These are phyloP conservation scores for Panthera uncia DNA, from an alignment of 2,113 vertebrate genomes.

Conservation along the genomic window DNA sequence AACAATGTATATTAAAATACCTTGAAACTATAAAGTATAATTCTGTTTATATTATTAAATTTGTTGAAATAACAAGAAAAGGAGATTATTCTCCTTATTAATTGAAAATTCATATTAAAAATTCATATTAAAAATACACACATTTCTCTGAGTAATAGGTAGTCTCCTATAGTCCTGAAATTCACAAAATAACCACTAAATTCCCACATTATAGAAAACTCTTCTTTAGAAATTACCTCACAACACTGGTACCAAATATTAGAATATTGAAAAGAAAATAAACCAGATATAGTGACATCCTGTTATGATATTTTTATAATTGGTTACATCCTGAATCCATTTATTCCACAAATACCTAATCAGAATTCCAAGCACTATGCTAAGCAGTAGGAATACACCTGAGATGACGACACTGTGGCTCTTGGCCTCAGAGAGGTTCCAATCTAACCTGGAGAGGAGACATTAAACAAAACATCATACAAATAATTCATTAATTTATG, in stretches of 20 bases:
- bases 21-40: not conserved
- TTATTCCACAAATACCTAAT: conserved; percentile 15
- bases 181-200: not conserved
- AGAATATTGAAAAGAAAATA: not conserved
- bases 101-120: conserved; percentile 15
- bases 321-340: not conserved
- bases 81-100: not conserved
- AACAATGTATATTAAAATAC: not conserved
- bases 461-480: not conserved
- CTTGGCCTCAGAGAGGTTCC: not conserved
- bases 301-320: not conserved
- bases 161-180: not conserved
- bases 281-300: not conserved
- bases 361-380: not conserved
- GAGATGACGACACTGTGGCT: not conserved
- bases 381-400: not conserved
- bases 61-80: conserved; percentile 7
- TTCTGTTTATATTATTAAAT: conserved; percentile 7
- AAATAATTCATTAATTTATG: not conserved
- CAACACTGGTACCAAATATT: conserved; percentile 22
- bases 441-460: not conserved
- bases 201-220: conserved; percentile 4
- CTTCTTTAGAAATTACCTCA: conserved; percentile 25
- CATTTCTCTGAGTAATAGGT: not conserved
- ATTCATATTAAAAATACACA: not conserved